Evolutionary conservation across 2,888 invertebrate genomes (phyloP), one percentile per base, ranked within the genome.

Genomic region (Charanyca ferruginea): DNA sequence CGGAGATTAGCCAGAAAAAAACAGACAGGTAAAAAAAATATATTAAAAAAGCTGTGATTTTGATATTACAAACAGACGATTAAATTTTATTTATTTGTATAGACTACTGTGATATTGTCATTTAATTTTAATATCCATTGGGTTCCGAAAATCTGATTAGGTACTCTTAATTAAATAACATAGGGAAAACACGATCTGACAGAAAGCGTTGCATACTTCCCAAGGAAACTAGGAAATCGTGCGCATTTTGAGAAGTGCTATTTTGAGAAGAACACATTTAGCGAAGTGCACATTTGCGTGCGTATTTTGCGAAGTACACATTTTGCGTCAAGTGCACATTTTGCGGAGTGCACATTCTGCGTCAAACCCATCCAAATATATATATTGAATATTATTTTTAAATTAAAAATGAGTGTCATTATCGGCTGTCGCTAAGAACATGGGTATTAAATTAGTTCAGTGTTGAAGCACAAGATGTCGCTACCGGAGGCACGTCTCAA

Each of bases 401-500:
- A 23, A 61, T 51, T 45, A 49, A 25, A 11, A 13, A 28, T 35
- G 9, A 57, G 18, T 38, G 28, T 55, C 32, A 66, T 66, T 78
- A 78, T 75, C 62, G 48, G 41, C 42, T 77, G 49, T 77, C 52
- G 41, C 25, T 62, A 11, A 25, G 45, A n/a, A 60, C 61, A 66
- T 64, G 47, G 49, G 59, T 49, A 38, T 48, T 78, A 78, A 81
- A 74, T 78, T 73, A 77, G 76, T 73, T 72, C 57, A 64, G 55
- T 58, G 66, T 60, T 28, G 49, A 45, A 48, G 49, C 54, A 64
- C 61, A 59, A 75, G 77, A 69, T 73, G 83, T 71, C 72, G 74
- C 74, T 64, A 78, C 84, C 81, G 83, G 84, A 81, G 77, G 77
- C 81, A 78, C 73, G 65, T 74, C 61, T 81, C 83, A 82, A 72